Percentiles rank a stretch among this genome's conserved stretches.
Conservation (phyloP, 2,888 invertebrate species). For the Macropis europaea region DNA sequence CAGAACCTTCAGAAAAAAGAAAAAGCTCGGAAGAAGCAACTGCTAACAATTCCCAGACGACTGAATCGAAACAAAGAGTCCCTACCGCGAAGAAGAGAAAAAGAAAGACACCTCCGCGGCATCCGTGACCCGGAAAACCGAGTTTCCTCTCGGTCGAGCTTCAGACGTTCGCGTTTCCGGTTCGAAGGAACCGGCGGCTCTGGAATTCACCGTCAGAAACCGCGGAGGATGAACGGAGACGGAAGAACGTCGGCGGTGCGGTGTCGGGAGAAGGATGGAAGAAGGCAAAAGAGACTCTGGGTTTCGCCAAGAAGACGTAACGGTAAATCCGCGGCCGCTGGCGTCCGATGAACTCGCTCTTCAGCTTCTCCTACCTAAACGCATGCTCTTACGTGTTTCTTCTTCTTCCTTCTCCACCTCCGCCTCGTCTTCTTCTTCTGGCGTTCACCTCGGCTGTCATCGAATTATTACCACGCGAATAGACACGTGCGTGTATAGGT, state of each 20-base stretch:
- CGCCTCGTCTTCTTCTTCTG: too few relatives aligned
- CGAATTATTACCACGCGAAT: constrained; percentile 56
- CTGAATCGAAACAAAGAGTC: too few relatives aligned
- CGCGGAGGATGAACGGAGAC: not conserved
- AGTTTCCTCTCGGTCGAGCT: not conserved
- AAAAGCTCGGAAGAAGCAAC: too few relatives aligned
- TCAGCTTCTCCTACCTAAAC: constrained; percentile 63
- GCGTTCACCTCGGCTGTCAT: too few relatives aligned
- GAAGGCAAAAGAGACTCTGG: constrained; percentile 58
- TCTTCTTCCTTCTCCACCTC: constrained; percentile 15
- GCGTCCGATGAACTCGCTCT: constrained; percentile 80
- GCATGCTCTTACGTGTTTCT: constrained; percentile 33
- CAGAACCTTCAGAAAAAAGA: too few relatives aligned
- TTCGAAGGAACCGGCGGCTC: constrained; percentile 31
- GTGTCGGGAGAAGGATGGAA: not conserved
- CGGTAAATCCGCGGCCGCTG: constrained; percentile 80
- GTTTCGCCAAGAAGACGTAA: constrained; percentile 79
- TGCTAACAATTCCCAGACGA: too few relatives aligned
- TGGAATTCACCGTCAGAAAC: constrained; percentile 58
- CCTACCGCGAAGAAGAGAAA: too few relatives aligned
- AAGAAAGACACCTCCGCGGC: too few relatives aligned
- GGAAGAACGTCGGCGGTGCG: constrained; percentile 14
- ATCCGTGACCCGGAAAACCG: constrained; percentile 36
- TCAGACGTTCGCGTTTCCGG: constrained; percentile 35
- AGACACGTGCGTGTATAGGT: not conserved